These are phyloP conservation scores for Spatula clypeata DNA, from an alignment of 2,797 vertebrate genomes.

Conservation along the genomic window DNA sequence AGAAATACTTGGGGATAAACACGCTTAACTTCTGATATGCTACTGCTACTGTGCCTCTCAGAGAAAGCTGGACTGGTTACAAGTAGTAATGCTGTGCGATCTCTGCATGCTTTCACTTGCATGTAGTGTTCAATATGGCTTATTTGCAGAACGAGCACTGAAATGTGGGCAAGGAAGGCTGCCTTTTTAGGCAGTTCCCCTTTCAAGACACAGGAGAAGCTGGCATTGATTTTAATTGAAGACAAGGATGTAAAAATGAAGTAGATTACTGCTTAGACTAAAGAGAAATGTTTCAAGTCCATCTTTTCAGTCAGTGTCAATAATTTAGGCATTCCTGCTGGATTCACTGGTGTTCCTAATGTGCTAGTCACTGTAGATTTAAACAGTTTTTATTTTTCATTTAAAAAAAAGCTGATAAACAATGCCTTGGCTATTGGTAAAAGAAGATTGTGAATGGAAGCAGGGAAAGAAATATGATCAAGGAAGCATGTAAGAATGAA, in stretches of 20 bases:
- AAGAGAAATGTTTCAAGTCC: background rate
- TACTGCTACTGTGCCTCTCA: background rate
- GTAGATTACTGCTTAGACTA: background rate
- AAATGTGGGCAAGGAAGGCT: background rate
- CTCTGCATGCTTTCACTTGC: background rate
- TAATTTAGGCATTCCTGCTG: background rate
- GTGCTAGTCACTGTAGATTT: background rate
- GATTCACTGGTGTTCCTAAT: background rate
- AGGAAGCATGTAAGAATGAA: background rate
- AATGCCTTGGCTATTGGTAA: background rate
- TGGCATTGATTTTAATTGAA: background rate
- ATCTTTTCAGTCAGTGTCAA: background rate
- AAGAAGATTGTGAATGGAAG: background rate
- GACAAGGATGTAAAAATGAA: background rate
- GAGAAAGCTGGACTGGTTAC: background rate
- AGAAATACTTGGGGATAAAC: background rate
- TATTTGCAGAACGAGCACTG: background rate
- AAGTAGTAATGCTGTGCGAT: background rate
- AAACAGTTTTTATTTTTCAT: background rate
- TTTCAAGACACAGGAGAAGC: background rate
- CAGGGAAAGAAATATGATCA: background rate
- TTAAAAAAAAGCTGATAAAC: background rate
- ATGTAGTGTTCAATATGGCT: background rate
- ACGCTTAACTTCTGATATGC: rapidly evolving
- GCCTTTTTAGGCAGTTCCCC: background rate